These are phyloP conservation scores for Helicoverpa armigera DNA, from an alignment of 1,140 invertebrate genomes.

Conservation along the genomic window DNA sequence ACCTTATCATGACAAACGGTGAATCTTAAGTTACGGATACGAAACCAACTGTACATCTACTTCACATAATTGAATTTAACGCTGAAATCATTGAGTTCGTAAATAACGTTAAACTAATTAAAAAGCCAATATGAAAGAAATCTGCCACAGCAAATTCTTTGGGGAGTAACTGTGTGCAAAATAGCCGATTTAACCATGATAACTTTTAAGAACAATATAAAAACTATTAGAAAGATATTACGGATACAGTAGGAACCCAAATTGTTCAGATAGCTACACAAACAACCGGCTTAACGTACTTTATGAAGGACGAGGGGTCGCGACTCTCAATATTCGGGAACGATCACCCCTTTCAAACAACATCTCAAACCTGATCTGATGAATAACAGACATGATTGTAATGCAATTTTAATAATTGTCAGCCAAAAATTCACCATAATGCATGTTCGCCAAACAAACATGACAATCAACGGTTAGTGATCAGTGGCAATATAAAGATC, in stretches of 20 bases:
- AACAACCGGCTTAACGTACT: slow-evolving; percentile 25
- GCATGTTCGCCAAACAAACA: background rate
- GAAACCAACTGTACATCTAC: too few species aligned
- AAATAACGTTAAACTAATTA: too few species aligned
- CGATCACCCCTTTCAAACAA: background rate
- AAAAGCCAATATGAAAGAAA: too few species aligned
- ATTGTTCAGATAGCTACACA: background rate
- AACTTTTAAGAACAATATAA: too few species aligned
- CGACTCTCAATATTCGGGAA: background rate
- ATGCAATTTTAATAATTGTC: slow-evolving; percentile 15
- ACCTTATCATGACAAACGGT: slow-evolving; percentile 2
- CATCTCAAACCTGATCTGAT: background rate
- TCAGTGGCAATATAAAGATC: background rate
- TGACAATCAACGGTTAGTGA: background rate
- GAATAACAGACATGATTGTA: background rate
- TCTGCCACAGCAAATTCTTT: too few species aligned
- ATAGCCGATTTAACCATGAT: too few species aligned
- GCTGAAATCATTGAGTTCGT: too few species aligned
- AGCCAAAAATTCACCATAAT: background rate
- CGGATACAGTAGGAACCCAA: background rate
- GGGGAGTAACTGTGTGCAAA: too few species aligned
- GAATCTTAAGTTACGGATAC: too few species aligned
- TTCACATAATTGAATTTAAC: too few species aligned
- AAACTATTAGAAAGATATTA: background rate
- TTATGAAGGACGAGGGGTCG: slow-evolving; percentile 1